phyloP scores from a whole-genome alignment of 2,888 invertebrate species.

The Macaria liturata region DNA sequence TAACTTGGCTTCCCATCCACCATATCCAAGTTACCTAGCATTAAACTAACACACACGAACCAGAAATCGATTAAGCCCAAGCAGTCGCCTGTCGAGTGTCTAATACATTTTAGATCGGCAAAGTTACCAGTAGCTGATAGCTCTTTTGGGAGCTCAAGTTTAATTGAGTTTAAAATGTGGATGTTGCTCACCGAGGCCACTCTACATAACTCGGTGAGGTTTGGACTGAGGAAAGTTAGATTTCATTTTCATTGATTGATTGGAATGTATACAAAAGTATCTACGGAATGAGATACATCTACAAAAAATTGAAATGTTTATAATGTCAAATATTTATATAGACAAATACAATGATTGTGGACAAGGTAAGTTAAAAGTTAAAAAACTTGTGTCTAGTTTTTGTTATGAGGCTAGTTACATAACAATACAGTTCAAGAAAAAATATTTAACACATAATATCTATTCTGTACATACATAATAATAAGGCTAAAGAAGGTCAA shows the following conservation, averaged over 20 bases:
- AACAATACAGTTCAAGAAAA: too few relatives aligned
- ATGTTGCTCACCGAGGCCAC: constrained; percentile 2
- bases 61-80: constrained; percentile 42
- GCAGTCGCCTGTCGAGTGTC: constrained; percentile 10
- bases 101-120: constrained; percentile 40
- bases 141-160: constrained; percentile 35
- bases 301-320: too few relatives aligned
- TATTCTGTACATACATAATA: too few relatives aligned
- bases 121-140: constrained; percentile 39
- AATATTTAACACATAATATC: too few relatives aligned
- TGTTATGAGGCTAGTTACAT: not conserved
- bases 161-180: constrained; percentile 38
- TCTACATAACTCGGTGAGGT: constrained; percentile 8
- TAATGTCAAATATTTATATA: too few relatives aligned
- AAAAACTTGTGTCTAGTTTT: not conserved
- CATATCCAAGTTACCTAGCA: too few relatives aligned
- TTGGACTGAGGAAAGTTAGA: not conserved
- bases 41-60: constrained; percentile 6
- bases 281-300: not conserved
- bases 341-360: too few relatives aligned
- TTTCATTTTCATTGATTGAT: constrained; percentile 3
- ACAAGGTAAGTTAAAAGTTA: not conserved
- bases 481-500: too few relatives aligned
- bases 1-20: too few relatives aligned
- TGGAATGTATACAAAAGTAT: not conserved